Evolutionary conservation across 2,113 vertebrate species (phyloP), one percentile per base, ranked within the genome.

Genomic region (Tiliqua scincoides): DNA sequence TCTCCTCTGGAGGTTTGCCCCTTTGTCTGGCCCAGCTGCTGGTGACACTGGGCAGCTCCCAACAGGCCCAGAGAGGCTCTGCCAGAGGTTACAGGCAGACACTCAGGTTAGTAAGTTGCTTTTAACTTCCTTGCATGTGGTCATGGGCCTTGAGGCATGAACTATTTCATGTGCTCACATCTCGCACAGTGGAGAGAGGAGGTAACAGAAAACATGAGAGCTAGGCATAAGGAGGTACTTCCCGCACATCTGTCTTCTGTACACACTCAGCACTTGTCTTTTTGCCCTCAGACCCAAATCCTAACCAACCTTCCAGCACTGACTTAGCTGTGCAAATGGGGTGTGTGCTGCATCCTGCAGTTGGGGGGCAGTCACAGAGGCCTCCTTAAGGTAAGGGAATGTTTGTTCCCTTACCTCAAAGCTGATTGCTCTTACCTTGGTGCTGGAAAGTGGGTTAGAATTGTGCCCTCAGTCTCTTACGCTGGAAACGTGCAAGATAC

Each of bases 11-110:
- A 86, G 94, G 89, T 87, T 89, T 9, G 67, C 91, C 91, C 84
- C 93, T 91, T 79, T 18, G 88, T 91, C 76, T 75, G n/a, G 91
- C 86, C 89, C 89, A 91, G 91, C 91, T 93, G 90, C 85, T 89
- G 62, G 85, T 87, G 92, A 85, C 86, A 30, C 71, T 87, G 76
- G 54, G 68, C 75, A 75, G 71, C 89, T 88, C 92, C 87, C 94
- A 68, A 76, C 88, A 91, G 87, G 87, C 81, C 91, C 12, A 40
- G 48, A 2, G 25, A 68, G 72, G 84, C 67, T 0, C 25, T 8
- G 63, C 6, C 21, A 79, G 81, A 25, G 48, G 61, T 65, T n/a
- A 43, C 57, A 48, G 32, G 35, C 57, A 54, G 25, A 15, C n/a
- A 40, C 52, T 83, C 71, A 76, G 93, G 89, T 86, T 84, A 48